Conservation (phyloP, 2,113 vertebrate species). For the Tragulus kanchil region DNA sequence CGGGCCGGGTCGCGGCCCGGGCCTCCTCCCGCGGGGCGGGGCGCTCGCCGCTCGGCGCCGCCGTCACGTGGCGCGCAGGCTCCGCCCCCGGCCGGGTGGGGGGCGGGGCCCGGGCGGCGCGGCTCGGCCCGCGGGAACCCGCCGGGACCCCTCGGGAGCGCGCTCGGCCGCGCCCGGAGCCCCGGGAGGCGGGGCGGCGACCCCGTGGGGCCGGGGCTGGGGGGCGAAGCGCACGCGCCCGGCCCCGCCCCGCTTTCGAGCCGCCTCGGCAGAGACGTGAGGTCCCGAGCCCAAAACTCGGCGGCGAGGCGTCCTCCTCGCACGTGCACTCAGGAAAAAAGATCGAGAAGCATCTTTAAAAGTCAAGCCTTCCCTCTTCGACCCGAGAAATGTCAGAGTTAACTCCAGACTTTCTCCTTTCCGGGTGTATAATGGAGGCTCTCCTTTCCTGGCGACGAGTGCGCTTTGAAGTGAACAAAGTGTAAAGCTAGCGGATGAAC, state of each 20-base stretch:
- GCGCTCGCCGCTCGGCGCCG: conserved; percentile 32
- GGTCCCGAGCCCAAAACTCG: neutral
- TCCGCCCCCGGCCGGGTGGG: neutral
- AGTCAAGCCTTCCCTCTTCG: neutral
- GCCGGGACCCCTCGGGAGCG: neutral
- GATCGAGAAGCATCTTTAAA: neutral
- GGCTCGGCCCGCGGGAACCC: conserved; percentile 21
- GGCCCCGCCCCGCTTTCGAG: neutral
- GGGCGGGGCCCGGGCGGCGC: conserved; percentile 5
- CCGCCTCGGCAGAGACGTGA: neutral
- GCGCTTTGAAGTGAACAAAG: conserved; percentile 38
- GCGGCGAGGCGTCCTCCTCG: neutral
- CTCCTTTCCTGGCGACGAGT: neutral
- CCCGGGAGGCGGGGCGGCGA: accelerated
- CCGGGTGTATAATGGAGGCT: neutral
- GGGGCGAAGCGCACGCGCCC: accelerated
- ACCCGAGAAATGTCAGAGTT: neutral
- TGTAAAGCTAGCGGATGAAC: neutral
- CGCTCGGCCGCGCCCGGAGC: neutral
- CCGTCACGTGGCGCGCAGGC: conserved; percentile 52
- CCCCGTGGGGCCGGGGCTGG: accelerated
- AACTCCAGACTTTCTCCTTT: neutral
- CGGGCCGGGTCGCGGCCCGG: conserved; percentile 61
- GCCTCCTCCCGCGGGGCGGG: conserved; percentile 75
- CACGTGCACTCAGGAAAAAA: conserved; percentile 2